Evolutionary conservation across 2,888 invertebrate genomes (phyloP).

Genomic region (Pollenia labialis): DNA sequence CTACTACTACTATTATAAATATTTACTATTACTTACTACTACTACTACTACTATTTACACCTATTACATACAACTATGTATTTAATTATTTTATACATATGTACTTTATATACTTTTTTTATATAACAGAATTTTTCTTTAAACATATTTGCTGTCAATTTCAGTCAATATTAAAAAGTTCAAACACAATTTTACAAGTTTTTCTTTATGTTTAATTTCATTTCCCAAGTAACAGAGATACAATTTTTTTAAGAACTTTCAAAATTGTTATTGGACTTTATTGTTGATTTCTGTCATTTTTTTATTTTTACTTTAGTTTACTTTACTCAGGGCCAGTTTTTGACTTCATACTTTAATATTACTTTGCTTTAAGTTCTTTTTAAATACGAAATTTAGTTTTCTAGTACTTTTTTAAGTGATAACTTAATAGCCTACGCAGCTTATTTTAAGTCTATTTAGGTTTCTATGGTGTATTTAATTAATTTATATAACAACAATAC

Average conservation of each 20-base stretch:
- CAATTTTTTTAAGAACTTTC: slow-evolving; percentile 25
- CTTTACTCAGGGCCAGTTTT: not conserved
- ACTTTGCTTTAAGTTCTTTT: too few species aligned
- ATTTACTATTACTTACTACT: slow-evolving; percentile 11
- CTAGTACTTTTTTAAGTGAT: too few species aligned
- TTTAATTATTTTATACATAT: not conserved
- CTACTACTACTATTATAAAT: slow-evolving; percentile 24
- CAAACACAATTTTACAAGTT: slow-evolving; percentile 29
- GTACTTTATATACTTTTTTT: not conserved
- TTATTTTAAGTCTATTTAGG: too few species aligned
- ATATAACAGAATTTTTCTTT: slow-evolving; percentile 2
- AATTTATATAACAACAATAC: too few species aligned
- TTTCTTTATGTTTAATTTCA: not conserved
- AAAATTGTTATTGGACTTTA: slow-evolving; percentile 45
- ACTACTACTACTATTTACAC: slow-evolving; percentile 37
- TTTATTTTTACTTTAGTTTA: slow-evolving; percentile 10
- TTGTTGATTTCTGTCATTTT: slow-evolving; percentile 33
- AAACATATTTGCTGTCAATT: slow-evolving; percentile 7
- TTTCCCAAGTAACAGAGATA: not conserved
- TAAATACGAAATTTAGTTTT: too few species aligned
- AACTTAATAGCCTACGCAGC: too few species aligned
- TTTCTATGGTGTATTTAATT: too few species aligned
- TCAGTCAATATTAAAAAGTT: slow-evolving; percentile 31
- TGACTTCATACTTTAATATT: too few species aligned
- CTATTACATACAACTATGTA: slow-evolving; percentile 15